Percentiles rank a stretch among this genome's conserved stretches.
phyloP scores from a whole-genome alignment of 2,113 vertebrate genomes.

The Azemiops feae region DNA sequence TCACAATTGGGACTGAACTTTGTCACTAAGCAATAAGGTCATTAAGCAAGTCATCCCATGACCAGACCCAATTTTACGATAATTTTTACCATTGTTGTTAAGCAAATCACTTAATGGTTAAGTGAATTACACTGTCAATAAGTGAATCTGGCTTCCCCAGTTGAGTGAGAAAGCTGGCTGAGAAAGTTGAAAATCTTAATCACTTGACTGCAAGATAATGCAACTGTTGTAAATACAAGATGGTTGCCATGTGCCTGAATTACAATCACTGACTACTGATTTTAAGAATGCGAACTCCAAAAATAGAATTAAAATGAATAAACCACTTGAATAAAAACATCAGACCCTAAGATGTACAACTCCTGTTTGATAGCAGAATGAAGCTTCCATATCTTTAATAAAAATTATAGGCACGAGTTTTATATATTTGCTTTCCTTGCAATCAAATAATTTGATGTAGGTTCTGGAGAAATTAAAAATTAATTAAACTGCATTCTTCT shows the following conservation, averaged over 20 bases:
- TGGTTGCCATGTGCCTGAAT: background rate
- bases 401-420: background rate
- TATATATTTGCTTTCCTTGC: background rate
- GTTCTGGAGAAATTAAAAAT: background rate
- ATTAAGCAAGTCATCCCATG: background rate
- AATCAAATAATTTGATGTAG: background rate
- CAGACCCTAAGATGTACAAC: background rate
- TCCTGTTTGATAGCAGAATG: background rate
- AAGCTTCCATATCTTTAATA: background rate
- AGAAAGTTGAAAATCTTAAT: background rate
- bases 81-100: background rate
- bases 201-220: background rate
- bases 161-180: background rate
- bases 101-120: background rate
- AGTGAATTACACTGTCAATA: background rate
- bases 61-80: background rate
- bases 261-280: background rate
- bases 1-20: background rate
- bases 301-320: background rate
- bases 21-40: background rate
- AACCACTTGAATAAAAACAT: background rate
- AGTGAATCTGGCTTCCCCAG: background rate
- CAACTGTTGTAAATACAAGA: background rate
- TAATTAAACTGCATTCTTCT: background rate
- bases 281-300: background rate